These are phyloP conservation scores for Drosophila melanocephala DNA, from an alignment of 2,888 invertebrate genomes.

Conservation along the genomic window DNA sequence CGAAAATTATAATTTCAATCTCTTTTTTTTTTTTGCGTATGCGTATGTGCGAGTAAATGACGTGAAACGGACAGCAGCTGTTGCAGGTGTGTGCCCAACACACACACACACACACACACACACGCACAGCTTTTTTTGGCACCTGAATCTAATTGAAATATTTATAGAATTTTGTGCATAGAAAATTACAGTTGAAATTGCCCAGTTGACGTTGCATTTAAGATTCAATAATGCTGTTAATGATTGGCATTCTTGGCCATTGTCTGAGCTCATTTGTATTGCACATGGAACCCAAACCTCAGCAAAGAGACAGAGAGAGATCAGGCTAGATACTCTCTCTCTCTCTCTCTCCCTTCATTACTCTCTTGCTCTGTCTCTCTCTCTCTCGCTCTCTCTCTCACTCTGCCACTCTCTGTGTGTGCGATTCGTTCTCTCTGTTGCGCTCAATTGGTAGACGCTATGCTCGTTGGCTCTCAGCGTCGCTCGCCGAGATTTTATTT, in stretches of 20 bases:
- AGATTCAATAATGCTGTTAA: conserved; percentile 67
- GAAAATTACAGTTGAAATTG: conserved; percentile 56
- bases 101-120: conserved; percentile 12
- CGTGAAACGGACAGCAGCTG: conserved; percentile 40
- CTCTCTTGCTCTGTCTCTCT: conserved; percentile 5
- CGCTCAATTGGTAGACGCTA: conserved; percentile 28
- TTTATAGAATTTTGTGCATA: conserved; percentile 41
- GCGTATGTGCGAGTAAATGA: conserved; percentile 47
- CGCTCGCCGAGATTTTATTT: conserved; percentile 72
- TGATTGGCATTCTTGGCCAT: conserved; percentile 60
- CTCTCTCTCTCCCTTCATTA: not conserved
- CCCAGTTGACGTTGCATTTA: conserved; percentile 56
- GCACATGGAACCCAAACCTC: not conserved
- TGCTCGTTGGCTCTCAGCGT: conserved; percentile 35
- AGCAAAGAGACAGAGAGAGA: conserved; percentile 5
- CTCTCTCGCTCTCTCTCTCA: not conserved
- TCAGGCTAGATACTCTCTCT: not conserved
- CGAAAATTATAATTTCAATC: conserved; percentile 46
- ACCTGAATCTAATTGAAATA: conserved; percentile 52
- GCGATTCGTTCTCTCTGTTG: conserved; percentile 13
- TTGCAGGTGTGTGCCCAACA: conserved; percentile 62
- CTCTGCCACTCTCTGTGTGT: conserved; percentile 7
- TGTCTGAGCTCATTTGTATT: conserved; percentile 54
- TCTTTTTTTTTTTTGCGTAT: conserved; percentile 5
- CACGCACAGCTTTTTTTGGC: conserved; percentile 40